Base-by-base conservation (phyloP, 2,797 vertebrate genomes). In the Buceros bicornis region DNA sequence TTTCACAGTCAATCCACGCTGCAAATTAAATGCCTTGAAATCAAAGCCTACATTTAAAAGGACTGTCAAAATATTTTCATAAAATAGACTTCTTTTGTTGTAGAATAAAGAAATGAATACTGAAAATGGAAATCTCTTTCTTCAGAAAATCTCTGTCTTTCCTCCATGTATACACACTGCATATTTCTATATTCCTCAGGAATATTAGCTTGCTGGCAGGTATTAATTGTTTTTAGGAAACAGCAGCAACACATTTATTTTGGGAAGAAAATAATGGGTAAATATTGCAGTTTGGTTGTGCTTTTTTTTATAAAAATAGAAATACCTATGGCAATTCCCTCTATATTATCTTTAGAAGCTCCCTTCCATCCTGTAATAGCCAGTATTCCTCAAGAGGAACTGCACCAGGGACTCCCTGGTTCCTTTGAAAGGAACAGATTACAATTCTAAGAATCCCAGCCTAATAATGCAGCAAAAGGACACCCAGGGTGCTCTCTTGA, bases 21-120 rank as follows among this genome's bases (percentile, higher is more conserved):
- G 61, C 37, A 92, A 90, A 95, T 95, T 69, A 89, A 94, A 82
- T 66, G 74, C 35, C 35, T 95, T 87, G 90, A 82, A 95, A 96
- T 79, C 51, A 88, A 83, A 93, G 76, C 73, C 66, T 74, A 51
- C 53, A 69, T 86, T 96, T 90, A 67, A 95, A 89, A 80, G 69
- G 69, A 90, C 19, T 79, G 58, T 79, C 71, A 83, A 93, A 95
- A 94, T 88, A 82, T 90, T 95, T 91, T 94, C 79, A 84, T 71
- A 69, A 93, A 93, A 82, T 16, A 87, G 31, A 45, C 12, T 88
- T 94, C 40, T 71, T 89, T 82, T 83, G 24, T 69, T 83, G 53
- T 5, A 82, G 24, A 86, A 88, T 65, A 69, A 93, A 81, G 25
- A 69, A 58, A 33, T 82, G 51, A 77, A 61, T 65, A 71, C 22